phyloP scores from a whole-genome alignment of 2,113 vertebrate species.

The Marmota monax region DNA sequence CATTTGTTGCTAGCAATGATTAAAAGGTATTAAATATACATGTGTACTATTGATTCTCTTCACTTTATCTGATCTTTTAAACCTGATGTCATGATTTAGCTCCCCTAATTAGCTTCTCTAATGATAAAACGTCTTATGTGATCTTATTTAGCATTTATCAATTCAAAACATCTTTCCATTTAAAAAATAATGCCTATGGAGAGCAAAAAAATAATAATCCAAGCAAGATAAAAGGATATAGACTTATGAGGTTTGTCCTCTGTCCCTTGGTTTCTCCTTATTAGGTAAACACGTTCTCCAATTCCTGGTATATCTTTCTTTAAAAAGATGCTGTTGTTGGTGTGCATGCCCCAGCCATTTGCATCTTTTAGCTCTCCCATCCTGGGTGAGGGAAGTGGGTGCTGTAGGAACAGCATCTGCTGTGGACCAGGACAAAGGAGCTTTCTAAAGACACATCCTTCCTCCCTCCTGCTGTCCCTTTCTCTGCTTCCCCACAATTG shows the following conservation, averaged over 20 bases:
- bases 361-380: neutral
- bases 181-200: neutral
- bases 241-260: neutral
- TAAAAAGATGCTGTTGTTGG: conserved; percentile 15
- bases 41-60: neutral
- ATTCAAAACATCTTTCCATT: conserved; percentile 34
- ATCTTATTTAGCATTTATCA: conserved; percentile 20
- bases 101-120: conserved; percentile 41
- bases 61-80: conserved; percentile 42
- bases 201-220: neutral
- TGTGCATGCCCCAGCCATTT: neutral
- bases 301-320: neutral
- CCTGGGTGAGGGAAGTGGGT: neutral
- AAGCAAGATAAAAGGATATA: neutral
- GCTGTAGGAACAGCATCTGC: neutral
- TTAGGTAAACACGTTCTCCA: neutral
- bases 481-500: neutral
- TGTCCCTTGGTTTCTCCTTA: neutral
- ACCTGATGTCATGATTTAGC: neutral
- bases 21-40: neutral
- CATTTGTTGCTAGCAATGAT: neutral
- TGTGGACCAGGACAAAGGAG: neutral
- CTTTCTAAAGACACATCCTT: neutral
- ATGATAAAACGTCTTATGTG: conserved; percentile 40
- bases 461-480: neutral